Evolutionary conservation across 2,888 invertebrate species (phyloP).

Genomic region (Melikaiella ostensackeni): DNA sequence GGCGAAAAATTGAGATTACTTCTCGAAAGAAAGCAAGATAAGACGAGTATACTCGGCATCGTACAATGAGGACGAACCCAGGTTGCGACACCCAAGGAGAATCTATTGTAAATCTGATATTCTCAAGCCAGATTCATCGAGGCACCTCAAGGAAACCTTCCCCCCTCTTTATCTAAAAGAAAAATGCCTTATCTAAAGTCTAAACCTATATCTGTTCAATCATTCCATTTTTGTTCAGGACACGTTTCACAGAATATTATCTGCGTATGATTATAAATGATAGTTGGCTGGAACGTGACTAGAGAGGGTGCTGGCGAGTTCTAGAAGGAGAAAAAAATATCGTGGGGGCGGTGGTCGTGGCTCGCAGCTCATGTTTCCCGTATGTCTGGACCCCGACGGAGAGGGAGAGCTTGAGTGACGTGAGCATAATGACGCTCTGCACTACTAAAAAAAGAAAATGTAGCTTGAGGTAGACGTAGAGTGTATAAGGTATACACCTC

Average conservation of each 20-base stretch:
- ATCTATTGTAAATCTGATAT: constrained; percentile 24
- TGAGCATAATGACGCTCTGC: constrained; percentile 72
- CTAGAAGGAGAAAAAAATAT: constrained; percentile 42
- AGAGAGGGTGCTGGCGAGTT: constrained; percentile 40
- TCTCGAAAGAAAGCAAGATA: constrained; percentile 41
- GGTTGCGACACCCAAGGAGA: constrained; percentile 42
- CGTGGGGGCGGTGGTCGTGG: constrained; percentile 59
- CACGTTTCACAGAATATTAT: constrained; percentile 27
- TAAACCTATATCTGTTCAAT: constrained; percentile 4
- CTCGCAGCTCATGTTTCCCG: constrained; percentile 68
- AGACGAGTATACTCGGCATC: constrained; percentile 40
- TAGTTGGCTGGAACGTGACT: constrained; percentile 38
- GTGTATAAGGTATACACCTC: constrained; percentile 16
- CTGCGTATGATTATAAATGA: constrained; percentile 47
- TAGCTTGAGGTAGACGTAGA: constrained; percentile 27
- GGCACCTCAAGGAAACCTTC: constrained; percentile 15
- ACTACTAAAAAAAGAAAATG: not conserved
- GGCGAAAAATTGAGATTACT: constrained; percentile 36
- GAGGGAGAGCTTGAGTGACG: constrained; percentile 70
- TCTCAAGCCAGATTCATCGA: constrained; percentile 34
- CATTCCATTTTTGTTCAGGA: constrained; percentile 43
- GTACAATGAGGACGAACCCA: constrained; percentile 43
- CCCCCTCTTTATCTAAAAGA: constrained; percentile 18
- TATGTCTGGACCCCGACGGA: constrained; percentile 62
- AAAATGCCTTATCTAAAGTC: not conserved